Evolutionary conservation across 1,140 invertebrate species (phyloP), one percentile per base, ranked within the genome.

Genomic region (Whitmania pigra): DNA sequence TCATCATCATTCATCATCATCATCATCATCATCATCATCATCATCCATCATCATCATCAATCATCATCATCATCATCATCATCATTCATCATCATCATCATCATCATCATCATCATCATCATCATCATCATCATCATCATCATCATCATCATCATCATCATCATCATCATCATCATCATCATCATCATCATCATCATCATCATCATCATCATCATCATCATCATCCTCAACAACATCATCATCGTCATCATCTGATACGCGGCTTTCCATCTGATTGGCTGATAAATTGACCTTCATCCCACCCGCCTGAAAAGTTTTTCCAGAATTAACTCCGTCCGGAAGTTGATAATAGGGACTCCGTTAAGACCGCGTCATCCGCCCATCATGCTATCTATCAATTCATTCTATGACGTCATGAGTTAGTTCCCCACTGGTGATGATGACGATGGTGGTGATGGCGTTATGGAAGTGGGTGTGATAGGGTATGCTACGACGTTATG

Each of bases 361-460:
- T 25, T 31, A 63, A 63, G 29, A 63, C 29, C 22, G 57, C 57
- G 57, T 22, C 57, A 25, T 31, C 29, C 22, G 29, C 57, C 7
- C 22, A n/a, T 11, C 57, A 31, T 63, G 57, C 57, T 7, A 31
- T 63, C 57, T 22, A 63, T 63, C 22, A 63, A 63, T 63, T 22
- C 22, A 13, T 63, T 15, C 57, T 63, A 13, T 63, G 22, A 63
- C 29, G 29, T 63, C 57, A 31, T 20, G 22, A 22, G 57, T 18
- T n/a, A 13, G 57, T 63, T 63, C 22, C 1, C 57, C 11, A 6
- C 29, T 69, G 67, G 22, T 36, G 67, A 69, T 69, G 67, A 69
- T 49, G 27, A 69, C 20, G 43, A 69, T 22, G 66, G 13, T 57
- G 54, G 54, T 57, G 54, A n/a, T 57, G 54, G 25, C 25, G 54